Conservation (phyloP, 2,888 invertebrate genomes). For the Drosophila leonis region DNA sequence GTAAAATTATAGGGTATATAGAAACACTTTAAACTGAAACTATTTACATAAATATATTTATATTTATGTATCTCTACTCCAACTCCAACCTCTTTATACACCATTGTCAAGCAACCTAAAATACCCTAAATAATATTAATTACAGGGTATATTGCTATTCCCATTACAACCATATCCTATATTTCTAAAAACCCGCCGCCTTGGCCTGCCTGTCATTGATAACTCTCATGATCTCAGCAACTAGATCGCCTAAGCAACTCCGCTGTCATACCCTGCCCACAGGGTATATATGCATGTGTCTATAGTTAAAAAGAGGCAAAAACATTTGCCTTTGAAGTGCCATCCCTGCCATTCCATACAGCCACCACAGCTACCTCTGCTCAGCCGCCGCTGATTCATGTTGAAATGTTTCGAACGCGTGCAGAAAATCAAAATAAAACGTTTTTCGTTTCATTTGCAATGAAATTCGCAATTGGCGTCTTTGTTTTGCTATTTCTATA, state of each 20-base stretch:
- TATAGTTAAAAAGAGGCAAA: constrained; percentile 38
- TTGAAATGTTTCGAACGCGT: constrained; percentile 59
- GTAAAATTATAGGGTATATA: too few species aligned
- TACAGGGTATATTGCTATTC: background rate
- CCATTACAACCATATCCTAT: background rate
- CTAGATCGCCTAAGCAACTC: background rate
- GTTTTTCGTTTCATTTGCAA: constrained; percentile 80
- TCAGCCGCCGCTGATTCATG: background rate
- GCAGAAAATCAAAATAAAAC: constrained; percentile 79
- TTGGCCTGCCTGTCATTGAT: background rate
- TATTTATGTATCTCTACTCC: too few species aligned
- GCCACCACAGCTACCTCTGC: background rate
- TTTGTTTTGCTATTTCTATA: constrained; percentile 53
- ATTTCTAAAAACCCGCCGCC: too few species aligned
- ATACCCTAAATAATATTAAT: background rate
- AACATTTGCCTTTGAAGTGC: constrained; percentile 68
- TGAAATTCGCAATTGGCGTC: constrained; percentile 75
- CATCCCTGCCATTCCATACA: constrained; percentile 1
- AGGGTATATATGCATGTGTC: constrained; percentile 13
- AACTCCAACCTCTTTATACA: too few species aligned
- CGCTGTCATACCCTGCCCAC: background rate
- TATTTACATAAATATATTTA: too few species aligned
- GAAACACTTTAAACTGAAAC: too few species aligned
- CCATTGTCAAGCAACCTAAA: too few species aligned
- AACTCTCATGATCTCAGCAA: background rate